Base-by-base conservation (phyloP, 2,113 vertebrate species). In the Anolis sagrei region DNA sequence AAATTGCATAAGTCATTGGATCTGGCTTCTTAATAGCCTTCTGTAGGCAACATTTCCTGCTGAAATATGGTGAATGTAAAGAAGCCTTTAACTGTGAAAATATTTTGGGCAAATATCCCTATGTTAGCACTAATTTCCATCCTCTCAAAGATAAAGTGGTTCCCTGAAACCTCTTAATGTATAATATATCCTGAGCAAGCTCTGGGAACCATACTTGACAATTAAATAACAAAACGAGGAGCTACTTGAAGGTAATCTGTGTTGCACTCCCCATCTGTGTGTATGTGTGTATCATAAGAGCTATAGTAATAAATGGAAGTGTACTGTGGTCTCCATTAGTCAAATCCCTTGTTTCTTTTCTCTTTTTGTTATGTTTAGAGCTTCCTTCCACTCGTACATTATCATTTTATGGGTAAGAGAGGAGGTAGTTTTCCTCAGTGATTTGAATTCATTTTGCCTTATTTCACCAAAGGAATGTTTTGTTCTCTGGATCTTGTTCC, bases 91-190 rank as follows among this genome's bases (percentile, higher is more conserved):
- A 75, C 58, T 74, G n/a, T 77, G 74, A 87, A 62, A 54, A 21
- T 51, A 54, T 86, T 79, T 51, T 29, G 34, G 74, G 36, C 6
- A 79, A 74, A 79, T 83, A 78, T 87, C 79, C 73, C 16, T 62
- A 7, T 83, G 23, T 68, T 44, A 78, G 61, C 34, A 79, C 58
- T 75, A 79, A 79, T 83, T 75, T 74, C 51, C 76, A 79, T 87
- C 69, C 61, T 73, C 29, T 66, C 58, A n/a, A 49, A 39, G 54
- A 83, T 78, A 83, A 77, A 87, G 76, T 61, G 61, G n/a, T 66
- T 83, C 66, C 58, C 48, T 79, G 76, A 58, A 79, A 83, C 76
- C 76, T 79, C 81, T 83, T 83, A 87, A 79, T 79, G 58, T 83
- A 68, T n/a, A 87, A 83, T 74, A 48, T 83, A 83, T 58, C 68